These are phyloP conservation scores for Serranus cabrilla DNA, from an alignment of 2,797 vertebrate genomes.

Conservation along the genomic window DNA sequence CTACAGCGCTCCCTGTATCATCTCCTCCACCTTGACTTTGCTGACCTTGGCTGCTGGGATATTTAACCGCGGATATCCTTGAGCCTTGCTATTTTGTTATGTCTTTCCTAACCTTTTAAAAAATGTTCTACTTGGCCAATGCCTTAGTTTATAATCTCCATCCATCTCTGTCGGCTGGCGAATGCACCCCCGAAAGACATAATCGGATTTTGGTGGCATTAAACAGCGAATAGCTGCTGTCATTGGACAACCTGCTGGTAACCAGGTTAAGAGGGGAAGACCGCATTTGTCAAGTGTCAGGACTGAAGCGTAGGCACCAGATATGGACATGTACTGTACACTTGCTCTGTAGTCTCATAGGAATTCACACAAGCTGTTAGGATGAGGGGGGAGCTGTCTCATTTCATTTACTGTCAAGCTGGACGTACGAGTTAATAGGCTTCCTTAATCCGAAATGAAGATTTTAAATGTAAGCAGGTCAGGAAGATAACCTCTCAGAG, in stretches of 20 bases:
- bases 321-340: slow-evolving; percentile 56
- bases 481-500: slow-evolving; percentile 36
- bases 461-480: slow-evolving; percentile 40
- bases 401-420: slow-evolving; percentile 71
- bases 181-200: slow-evolving; percentile 74
- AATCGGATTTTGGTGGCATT: slow-evolving; percentile 85
- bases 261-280: slow-evolving; percentile 80
- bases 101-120: slow-evolving; percentile 82
- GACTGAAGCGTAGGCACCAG: slow-evolving; percentile 56
- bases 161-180: slow-evolving; percentile 81
- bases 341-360: slow-evolving; percentile 47
- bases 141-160: slow-evolving; percentile 78
- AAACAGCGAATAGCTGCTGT: slow-evolving; percentile 81
- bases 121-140: slow-evolving; percentile 64
- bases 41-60: slow-evolving; percentile 71
- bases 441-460: slow-evolving; percentile 66
- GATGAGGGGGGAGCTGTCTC: slow-evolving; percentile 41
- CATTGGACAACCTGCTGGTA: slow-evolving; percentile 76
- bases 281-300: slow-evolving; percentile 86
- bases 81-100: slow-evolving; percentile 72
- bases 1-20: slow-evolving; percentile 32
- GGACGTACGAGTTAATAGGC: slow-evolving; percentile 58
- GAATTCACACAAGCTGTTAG: slow-evolving; percentile 56
- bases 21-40: slow-evolving; percentile 57
- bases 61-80: slow-evolving; percentile 71